Conservation (phyloP, 2,888 invertebrate genomes). For the Noctua janthina region DNA sequence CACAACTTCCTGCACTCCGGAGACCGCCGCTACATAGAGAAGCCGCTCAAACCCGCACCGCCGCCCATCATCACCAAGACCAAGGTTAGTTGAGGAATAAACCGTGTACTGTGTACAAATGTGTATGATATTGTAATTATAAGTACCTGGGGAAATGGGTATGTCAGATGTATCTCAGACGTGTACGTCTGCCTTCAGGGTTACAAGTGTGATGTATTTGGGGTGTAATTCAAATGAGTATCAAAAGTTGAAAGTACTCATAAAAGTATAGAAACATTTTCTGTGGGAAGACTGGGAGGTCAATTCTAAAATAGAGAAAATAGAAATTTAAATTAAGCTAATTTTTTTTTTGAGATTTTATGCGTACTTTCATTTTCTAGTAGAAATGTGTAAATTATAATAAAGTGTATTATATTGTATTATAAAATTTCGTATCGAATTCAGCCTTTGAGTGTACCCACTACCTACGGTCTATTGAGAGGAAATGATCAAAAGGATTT, state of each 20-base stretch:
- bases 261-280: not conserved
- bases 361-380: not conserved
- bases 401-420: not conserved
- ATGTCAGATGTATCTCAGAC: too few relatives aligned
- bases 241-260: not conserved
- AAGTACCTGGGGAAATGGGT: not conserved
- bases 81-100: constrained; percentile 75
- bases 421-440: not conserved
- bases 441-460: not conserved
- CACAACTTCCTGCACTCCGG: constrained; percentile 97
- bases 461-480: not conserved
- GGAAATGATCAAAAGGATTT: not conserved
- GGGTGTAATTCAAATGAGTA: not conserved
- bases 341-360: not conserved
- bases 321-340: not conserved
- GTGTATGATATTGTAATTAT: not conserved
- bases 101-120: not conserved
- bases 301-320: not conserved
- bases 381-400: not conserved
- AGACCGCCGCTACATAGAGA: constrained; percentile 96
- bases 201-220: too few relatives aligned
- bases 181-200: too few relatives aligned
- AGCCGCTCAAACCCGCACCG: constrained; percentile 95
- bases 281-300: too few relatives aligned
- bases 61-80: constrained; percentile 93